Evolutionary conservation across 2,113 vertebrate genomes (phyloP).

Genomic region (Eretmochelys imbricata): DNA sequence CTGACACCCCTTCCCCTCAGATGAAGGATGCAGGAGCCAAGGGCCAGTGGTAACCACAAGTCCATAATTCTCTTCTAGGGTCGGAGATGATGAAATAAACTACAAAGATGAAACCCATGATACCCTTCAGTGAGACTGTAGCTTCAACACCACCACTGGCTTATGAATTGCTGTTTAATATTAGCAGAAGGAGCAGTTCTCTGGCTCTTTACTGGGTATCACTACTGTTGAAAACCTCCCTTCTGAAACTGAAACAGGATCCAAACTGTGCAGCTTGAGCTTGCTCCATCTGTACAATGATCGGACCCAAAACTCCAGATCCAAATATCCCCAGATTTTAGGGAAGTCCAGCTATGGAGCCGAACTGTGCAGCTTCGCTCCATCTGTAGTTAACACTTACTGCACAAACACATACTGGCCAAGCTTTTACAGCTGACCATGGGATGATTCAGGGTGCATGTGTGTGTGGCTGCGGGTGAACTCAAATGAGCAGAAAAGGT

Average conservation of each 20-base stretch:
- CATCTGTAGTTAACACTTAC: neutral
- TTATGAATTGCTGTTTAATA: neutral
- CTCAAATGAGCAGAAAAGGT: too few species aligned
- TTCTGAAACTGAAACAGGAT: neutral
- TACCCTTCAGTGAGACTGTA: neutral
- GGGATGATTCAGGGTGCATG: neutral
- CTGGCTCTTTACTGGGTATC: neutral
- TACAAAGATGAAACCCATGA: neutral
- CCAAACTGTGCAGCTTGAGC: too few species aligned
- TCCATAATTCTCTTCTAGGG: neutral
- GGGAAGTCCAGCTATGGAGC: neutral
- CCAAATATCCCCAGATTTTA: neutral
- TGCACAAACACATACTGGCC: neutral
- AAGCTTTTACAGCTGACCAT: neutral
- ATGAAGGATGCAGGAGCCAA: neutral
- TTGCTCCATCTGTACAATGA: neutral
- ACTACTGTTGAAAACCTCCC: neutral
- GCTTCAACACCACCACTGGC: neutral
- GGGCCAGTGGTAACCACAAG: neutral
- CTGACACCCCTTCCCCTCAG: rapidly evolving
- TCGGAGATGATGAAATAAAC: neutral
- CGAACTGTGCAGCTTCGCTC: neutral
- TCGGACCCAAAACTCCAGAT: too few species aligned
- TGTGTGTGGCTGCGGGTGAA: neutral
- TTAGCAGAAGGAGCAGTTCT: neutral